Evolutionary conservation across 2,888 invertebrate species (phyloP).

Genomic region (Drosophila percnosoma): DNA sequence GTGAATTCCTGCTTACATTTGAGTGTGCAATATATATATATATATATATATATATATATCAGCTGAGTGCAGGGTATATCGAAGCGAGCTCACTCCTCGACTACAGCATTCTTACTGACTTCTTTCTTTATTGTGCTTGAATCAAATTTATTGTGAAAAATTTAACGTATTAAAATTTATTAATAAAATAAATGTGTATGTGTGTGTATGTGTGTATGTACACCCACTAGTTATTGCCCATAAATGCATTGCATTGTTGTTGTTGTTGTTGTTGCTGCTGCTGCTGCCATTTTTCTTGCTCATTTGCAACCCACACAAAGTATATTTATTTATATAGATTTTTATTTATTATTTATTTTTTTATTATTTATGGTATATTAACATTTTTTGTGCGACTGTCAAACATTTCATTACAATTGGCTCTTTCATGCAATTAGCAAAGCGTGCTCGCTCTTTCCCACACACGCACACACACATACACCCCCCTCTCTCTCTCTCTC

Average conservation of each 20-base stretch:
- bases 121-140: neutral
- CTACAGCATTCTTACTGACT: neutral
- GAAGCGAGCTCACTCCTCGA: neutral
- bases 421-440: conserved; percentile 28
- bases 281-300: conserved; percentile 35
- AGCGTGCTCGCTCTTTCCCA: neutral
- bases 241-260: conserved; percentile 64
- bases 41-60: no score
- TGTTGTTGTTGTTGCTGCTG: conserved; percentile 18
- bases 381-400: conserved; percentile 56
- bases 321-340: conserved; percentile 58
- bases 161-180: conserved; percentile 8
- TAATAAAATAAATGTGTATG: neutral
- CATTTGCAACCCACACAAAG: conserved; percentile 61
- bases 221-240: conserved; percentile 62
- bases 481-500: neutral
- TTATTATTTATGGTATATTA: conserved; percentile 75
- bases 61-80: neutral
- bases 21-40: neutral
- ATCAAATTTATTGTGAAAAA: conserved; percentile 54
- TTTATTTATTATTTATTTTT: conserved; percentile 8
- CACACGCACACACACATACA: neutral
- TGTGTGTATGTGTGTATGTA: conserved; percentile 6
- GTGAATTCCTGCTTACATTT: neutral
- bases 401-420: conserved; percentile 47